Percentiles rank a stretch among this genome's conserved stretches.
phyloP scores from a whole-genome alignment of 2,888 invertebrate species.

The Branchipolynoe longqiensis region DNA sequence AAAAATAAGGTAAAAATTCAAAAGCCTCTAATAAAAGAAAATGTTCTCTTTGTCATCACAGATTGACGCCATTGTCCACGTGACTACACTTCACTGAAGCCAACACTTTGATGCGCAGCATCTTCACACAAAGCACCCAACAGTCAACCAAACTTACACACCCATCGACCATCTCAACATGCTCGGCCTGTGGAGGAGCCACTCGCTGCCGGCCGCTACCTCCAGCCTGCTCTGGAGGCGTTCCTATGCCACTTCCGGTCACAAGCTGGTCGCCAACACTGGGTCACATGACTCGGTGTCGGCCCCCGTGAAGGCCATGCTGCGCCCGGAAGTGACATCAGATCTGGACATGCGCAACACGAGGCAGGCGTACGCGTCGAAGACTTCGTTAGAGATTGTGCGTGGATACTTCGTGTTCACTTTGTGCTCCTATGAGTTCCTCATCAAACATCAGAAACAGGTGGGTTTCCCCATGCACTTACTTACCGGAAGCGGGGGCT shows the following conservation, averaged over 20 bases:
- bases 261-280: background rate
- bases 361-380: constrained; percentile 68
- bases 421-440: constrained; percentile 71
- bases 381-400: constrained; percentile 69
- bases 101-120: background rate
- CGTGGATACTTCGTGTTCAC: constrained; percentile 72
- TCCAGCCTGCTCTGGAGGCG: background rate
- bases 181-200: background rate
- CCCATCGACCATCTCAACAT: background rate
- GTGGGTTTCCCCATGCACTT: constrained; percentile 64
- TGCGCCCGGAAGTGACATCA: background rate
- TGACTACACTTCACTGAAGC: background rate
- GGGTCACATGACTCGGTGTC: background rate
- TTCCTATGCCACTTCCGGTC: background rate
- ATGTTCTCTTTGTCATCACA: background rate
- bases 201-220: background rate
- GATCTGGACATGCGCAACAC: constrained; percentile 63
- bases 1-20: background rate
- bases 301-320: background rate
- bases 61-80: background rate
- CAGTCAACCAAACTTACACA: background rate
- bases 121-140: background rate
- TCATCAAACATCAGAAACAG: constrained; percentile 72
- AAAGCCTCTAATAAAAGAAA: background rate
- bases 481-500: background rate